Evolutionary conservation across 2,113 vertebrate genomes (phyloP).

Genomic region (Lontra canadensis): DNA sequence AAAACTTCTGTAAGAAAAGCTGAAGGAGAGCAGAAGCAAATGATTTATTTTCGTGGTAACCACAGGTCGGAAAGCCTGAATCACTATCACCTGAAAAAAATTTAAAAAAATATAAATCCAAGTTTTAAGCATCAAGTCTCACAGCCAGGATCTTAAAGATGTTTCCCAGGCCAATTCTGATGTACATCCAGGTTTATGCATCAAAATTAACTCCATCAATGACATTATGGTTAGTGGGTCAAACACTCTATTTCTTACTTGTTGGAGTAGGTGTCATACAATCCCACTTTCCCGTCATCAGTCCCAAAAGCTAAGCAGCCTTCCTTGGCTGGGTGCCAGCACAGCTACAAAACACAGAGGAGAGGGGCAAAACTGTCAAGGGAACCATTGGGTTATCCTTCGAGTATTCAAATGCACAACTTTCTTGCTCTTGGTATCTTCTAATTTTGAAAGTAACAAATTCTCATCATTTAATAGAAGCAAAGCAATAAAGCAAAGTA

Average conservation of each 20-base stretch:
- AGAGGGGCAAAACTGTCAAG: background rate
- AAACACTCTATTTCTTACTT: slow-evolving; percentile 84
- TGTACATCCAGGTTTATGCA: background rate
- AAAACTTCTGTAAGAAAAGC: background rate
- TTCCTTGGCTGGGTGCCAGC: slow-evolving; percentile 95
- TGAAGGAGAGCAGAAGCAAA: background rate
- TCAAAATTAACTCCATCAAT: background rate
- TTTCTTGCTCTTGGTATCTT: background rate
- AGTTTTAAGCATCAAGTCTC: background rate
- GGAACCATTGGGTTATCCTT: background rate
- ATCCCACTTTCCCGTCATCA: slow-evolving; percentile 97
- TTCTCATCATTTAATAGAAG: slow-evolving; percentile 28
- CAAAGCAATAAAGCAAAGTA: background rate
- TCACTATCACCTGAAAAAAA: background rate
- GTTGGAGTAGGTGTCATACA: slow-evolving; percentile 94
- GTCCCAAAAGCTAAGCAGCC: slow-evolving; percentile 95
- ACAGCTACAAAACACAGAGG: slow-evolving; percentile 84
- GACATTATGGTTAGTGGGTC: background rate
- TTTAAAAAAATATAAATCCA: background rate
- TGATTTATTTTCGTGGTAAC: background rate
- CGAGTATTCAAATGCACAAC: background rate
- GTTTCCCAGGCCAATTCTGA: background rate
- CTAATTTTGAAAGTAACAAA: slow-evolving; percentile 6
- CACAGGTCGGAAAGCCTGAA: background rate
- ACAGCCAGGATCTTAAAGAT: background rate